phyloP scores from a whole-genome alignment of 1,140 invertebrate species.

The Drosophila orena region DNA sequence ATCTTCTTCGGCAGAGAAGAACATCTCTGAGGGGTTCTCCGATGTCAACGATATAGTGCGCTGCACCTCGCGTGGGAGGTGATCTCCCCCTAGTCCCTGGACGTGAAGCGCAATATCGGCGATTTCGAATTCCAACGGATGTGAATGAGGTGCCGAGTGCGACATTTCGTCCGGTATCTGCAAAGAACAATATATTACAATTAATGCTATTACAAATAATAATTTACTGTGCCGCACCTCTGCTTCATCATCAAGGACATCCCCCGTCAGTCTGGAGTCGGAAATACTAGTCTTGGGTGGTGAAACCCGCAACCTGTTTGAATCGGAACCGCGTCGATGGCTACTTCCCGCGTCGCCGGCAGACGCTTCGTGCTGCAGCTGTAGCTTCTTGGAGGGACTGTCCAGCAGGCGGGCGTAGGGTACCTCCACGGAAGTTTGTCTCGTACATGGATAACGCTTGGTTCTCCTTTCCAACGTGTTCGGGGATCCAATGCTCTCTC shows the following conservation, averaged over 20 bases:
- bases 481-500: slow-evolving; percentile 80
- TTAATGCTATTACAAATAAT: background rate
- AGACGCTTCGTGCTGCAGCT: slow-evolving; percentile 70
- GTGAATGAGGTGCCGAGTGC: slow-evolving; percentile 85
- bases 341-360: slow-evolving; percentile 76
- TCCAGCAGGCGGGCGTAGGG: slow-evolving; percentile 92
- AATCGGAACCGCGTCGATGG: slow-evolving; percentile 88
- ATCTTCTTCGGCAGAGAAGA: slow-evolving; percentile 96
- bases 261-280: slow-evolving; percentile 92
- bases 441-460: slow-evolving; percentile 75
- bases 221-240: slow-evolving; percentile 38
- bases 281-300: slow-evolving; percentile 89
- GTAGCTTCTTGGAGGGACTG: slow-evolving; percentile 85
- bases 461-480: slow-evolving; percentile 77
- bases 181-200: background rate
- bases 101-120: slow-evolving; percentile 71
- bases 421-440: slow-evolving; percentile 87
- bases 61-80: slow-evolving; percentile 87
- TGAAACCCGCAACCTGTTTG: slow-evolving; percentile 86
- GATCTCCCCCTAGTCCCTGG: slow-evolving; percentile 51
- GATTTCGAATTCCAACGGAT: slow-evolving; percentile 84
- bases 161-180: slow-evolving; percentile 85
- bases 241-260: slow-evolving; percentile 82
- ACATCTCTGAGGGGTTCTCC: slow-evolving; percentile 95
- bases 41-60: slow-evolving; percentile 94